Percentiles rank a stretch among this genome's conserved stretches.
phyloP scores from a whole-genome alignment of 2,113 vertebrate species.

The Alces alces region DNA sequence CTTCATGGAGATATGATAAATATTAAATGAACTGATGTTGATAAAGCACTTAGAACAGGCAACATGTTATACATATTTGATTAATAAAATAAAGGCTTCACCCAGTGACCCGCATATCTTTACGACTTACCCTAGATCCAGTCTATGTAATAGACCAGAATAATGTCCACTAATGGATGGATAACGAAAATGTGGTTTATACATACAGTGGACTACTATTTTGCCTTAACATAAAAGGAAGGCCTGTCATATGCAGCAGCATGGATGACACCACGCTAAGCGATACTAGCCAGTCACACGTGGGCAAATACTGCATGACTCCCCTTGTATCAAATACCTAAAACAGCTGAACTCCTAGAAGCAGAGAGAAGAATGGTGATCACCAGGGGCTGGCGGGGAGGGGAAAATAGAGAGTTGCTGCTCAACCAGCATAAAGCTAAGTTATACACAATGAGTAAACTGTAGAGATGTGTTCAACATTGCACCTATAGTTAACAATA shows the following conservation, averaged over 20 bases:
- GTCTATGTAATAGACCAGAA: not conserved
- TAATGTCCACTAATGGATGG: not conserved
- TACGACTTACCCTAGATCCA: not conserved
- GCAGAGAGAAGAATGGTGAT: not conserved
- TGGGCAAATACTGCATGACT: not conserved
- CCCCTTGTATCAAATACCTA: too few relatives aligned
- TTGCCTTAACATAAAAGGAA: not conserved
- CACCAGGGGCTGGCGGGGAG: accelerated
- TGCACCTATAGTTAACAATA: not conserved
- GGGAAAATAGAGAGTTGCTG: not conserved
- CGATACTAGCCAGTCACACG: not conserved
- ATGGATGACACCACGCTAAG: not conserved
- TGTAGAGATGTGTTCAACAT: not conserved
- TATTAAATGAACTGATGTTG: not conserved
- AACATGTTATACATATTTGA: not conserved
- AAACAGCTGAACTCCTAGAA: not conserved
- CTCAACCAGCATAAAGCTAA: not conserved
- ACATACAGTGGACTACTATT: not conserved
- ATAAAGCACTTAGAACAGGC: not conserved
- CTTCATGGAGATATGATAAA: not conserved
- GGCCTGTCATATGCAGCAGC: not conserved
- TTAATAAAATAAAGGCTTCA: not conserved
- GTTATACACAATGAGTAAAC: too few relatives aligned
- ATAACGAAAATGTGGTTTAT: not conserved
- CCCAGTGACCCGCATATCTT: not conserved